phyloP scores from a whole-genome alignment of 1,140 invertebrate genomes.

The Brachionus asplanchnoidis region DNA sequence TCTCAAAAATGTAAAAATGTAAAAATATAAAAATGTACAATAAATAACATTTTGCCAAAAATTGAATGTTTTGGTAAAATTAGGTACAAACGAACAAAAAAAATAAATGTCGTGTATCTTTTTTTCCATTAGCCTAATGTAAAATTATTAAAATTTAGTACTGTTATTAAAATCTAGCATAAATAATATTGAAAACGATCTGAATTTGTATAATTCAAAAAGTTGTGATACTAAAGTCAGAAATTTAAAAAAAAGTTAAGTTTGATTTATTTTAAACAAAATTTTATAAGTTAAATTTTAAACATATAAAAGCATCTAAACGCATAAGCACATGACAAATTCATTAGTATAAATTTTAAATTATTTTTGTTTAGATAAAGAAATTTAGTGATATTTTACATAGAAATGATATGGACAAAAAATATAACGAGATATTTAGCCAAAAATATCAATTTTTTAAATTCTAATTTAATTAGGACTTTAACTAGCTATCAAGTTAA shows the following conservation, averaged over 20 bases:
- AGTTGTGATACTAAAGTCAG: not conserved
- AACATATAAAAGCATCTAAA: not conserved
- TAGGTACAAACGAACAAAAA: too few species aligned
- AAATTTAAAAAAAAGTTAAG: not conserved
- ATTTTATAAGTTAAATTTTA: not conserved
- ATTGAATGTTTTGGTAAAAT: too few species aligned
- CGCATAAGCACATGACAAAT: slow-evolving; percentile 6
- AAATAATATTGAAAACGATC: too few species aligned
- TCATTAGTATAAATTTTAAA: not conserved
- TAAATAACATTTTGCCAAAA: too few species aligned
- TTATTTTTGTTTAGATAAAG: not conserved
- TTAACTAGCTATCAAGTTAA: not conserved
- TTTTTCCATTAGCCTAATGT: too few species aligned
- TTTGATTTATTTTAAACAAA: not conserved
- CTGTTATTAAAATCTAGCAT: too few species aligned
- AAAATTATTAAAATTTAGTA: too few species aligned
- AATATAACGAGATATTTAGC: not conserved
- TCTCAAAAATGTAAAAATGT: too few species aligned
- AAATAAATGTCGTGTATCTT: too few species aligned
- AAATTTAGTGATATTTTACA: not conserved
- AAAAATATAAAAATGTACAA: too few species aligned
- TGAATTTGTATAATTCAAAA: not conserved
- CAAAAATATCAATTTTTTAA: not conserved
- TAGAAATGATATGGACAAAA: not conserved
- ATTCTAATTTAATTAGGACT: not conserved